A percentile compares a stretch with the other conserved stretches of the same genome.
Conservation (phyloP, 2,888 invertebrate genomes). For the Lycocerus yunnanus region DNA sequence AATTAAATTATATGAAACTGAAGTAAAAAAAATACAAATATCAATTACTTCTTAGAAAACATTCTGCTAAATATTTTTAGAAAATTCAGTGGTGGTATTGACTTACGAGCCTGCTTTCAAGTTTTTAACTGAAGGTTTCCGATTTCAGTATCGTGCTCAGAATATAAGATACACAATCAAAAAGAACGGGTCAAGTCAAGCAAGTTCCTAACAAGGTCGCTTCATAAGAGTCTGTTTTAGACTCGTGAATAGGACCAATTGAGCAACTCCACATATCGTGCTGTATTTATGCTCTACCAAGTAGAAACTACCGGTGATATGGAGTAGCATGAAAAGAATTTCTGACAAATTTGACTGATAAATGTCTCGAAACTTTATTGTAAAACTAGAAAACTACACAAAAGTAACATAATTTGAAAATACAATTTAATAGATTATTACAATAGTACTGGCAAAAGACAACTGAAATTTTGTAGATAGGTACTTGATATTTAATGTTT, state of each 20-base stretch:
- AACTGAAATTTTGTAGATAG: too few relatives aligned
- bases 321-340: slow-evolving; percentile 19
- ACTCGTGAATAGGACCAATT: slow-evolving; percentile 19
- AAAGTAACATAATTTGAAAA: background rate
- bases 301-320: slow-evolving; percentile 18
- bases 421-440: background rate
- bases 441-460: too few relatives aligned
- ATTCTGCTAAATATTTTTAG: slow-evolving; percentile 11
- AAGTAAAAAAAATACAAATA: background rate
- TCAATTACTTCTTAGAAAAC: background rate
- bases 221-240: slow-evolving; percentile 13
- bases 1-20: background rate
- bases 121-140: slow-evolving; percentile 24
- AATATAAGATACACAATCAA: slow-evolving; percentile 22
- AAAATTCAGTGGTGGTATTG: slow-evolving; percentile 11
- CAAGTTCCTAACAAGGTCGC: slow-evolving; percentile 17
- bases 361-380: background rate
- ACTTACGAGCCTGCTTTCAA: slow-evolving; percentile 18
- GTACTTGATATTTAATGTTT: background rate
- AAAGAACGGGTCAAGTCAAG: slow-evolving; percentile 18
- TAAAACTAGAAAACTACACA: background rate
- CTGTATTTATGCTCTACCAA: slow-evolving; percentile 20
- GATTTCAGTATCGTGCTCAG: slow-evolving; percentile 21
- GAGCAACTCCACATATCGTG: slow-evolving; percentile 18
- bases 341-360: slow-evolving; percentile 11